Evolutionary conservation across 1,140 invertebrate genomes (phyloP), one percentile per base, ranked within the genome.

Genomic region (Hylaeus anthracinus): DNA sequence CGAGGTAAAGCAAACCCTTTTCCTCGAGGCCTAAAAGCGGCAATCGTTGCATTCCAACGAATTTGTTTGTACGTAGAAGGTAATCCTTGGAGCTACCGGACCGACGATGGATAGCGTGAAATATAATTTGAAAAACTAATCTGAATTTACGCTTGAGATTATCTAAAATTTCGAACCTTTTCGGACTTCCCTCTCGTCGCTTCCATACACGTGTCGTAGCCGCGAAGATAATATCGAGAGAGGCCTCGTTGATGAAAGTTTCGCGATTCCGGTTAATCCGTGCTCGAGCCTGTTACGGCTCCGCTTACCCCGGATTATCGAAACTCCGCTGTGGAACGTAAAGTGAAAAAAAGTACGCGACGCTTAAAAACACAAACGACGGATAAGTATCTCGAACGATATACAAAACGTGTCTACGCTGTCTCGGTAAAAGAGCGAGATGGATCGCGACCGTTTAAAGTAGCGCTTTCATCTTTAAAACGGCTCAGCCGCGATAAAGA

Each of bases 181-280:
- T 72, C 70, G 39, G 45, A 45, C 48, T 15, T 60, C 51, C 12
- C 66, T 45, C 41, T 15, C 15, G 64, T 41, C 64, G 4, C 51
- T 26, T 26, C 12, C 6, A 39, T 6, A 37, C 12, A 45, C 48
- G 39, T 66, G n/a, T 15, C 74, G 15, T 14, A 58, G 4, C 45
- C n/a, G 55, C 0, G 51, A 37, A 58, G 71, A 58, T 78, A 64
- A 73, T n/a, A 65, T 79, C 70, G 41, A 45, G 26, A 48, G 8
- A 26, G 41, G 14, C 4, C 69, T 58, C 58, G 48, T 76, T 37
- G 56, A 63, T 78, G 67, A 51, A 78, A 79, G 26, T n/a, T 79
- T n/a, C 60, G 1, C 41, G n/a, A 56, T n/a, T 5, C 39, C 5
- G 43, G 45, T 8, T 39, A 61, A 63, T 63, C 37, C 37, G 37